Base-by-base conservation (phyloP, 2,888 invertebrate genomes). In the Tyria jacobaeae region DNA sequence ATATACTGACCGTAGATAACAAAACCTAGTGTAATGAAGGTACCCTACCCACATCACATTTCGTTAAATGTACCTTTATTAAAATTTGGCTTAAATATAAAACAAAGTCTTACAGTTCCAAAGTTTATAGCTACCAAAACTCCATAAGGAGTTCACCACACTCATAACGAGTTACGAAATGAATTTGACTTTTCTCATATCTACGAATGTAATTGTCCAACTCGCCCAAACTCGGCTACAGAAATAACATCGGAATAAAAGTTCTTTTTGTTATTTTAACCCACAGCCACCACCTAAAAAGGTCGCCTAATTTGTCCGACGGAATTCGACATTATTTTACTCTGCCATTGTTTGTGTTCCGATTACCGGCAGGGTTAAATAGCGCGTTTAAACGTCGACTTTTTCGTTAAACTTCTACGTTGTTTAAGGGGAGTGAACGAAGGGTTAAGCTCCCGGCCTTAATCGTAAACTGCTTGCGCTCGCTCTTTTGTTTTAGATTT, bases 321-420 rank as follows among this genome's bases (percentile, higher is more conserved):
- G 89, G 89, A 90, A 91, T 92, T 91, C 89, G 84, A 87, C 90
- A 90, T 91, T 90, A 92, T 90, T 91, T 89, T 84, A 84, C 85
- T 85, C 82, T 78, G 73, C 89, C 87, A 91, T 92, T 92, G 91
- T 93, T 93, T 92, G 88, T 89, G 89, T 90, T 90, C 84, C 89
- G 89, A 91, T 92, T 91, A 91, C 91, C 87, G 87, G 82, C 83
- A 85, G 89, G 89, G 89, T 91, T 91, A 91, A 92, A 91, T 91
- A 89, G 90, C 87, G 85, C 90, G 86, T 88, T 91, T 88, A 88
- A 87, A 81, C 82, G 85, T 81, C 81, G 86, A 90, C 84, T 90
- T 92, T 92, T 91, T 90, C 89, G 84, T 87, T 87, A 86, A 90
- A 91, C 86, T 90, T 86, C 82, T 73, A 75, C 84, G 83, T 80